These are phyloP conservation scores for Meloidogyne hapla DNA, from an alignment of 1,140 invertebrate genomes.

Conservation along the genomic window DNA sequence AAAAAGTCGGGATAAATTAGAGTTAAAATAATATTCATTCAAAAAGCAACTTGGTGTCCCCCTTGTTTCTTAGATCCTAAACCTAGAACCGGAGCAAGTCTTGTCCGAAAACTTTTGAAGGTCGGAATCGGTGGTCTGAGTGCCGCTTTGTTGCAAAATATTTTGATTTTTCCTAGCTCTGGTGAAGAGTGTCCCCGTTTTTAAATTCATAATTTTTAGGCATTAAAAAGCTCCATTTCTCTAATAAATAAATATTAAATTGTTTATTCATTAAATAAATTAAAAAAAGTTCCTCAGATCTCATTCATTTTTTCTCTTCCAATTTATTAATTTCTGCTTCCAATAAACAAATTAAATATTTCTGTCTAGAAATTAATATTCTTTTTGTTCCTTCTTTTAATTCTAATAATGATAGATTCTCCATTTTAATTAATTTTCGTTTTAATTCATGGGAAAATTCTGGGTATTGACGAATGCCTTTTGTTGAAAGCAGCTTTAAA, in stretches of 20 bases:
- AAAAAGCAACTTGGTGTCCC: no score
- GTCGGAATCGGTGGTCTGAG: no score
- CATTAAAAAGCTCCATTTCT: no score
- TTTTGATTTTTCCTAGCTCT: no score
- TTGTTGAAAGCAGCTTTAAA: neutral
- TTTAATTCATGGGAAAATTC: neutral
- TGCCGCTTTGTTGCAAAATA: no score
- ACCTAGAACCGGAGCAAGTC: no score
- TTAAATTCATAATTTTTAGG: no score
- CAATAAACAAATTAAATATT: slow-evolving; percentile 13
- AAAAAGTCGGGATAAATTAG: neutral
- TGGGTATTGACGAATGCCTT: neutral
- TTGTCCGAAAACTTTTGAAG: no score
- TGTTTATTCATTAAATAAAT: no score
- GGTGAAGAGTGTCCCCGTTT: no score
- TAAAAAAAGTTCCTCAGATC: neutral
- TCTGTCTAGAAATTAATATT: slow-evolving; percentile 17
- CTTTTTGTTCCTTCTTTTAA: neutral
- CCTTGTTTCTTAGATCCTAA: no score
- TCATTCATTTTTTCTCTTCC: neutral
- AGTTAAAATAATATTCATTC: no score
- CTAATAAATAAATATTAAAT: neutral
- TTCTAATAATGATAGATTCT: neutral
- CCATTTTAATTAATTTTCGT: neutral
- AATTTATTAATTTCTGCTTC: slow-evolving; percentile 11